phyloP scores from a whole-genome alignment of 2,797 vertebrate species.

The Oryzias dopingdopingensis region DNA sequence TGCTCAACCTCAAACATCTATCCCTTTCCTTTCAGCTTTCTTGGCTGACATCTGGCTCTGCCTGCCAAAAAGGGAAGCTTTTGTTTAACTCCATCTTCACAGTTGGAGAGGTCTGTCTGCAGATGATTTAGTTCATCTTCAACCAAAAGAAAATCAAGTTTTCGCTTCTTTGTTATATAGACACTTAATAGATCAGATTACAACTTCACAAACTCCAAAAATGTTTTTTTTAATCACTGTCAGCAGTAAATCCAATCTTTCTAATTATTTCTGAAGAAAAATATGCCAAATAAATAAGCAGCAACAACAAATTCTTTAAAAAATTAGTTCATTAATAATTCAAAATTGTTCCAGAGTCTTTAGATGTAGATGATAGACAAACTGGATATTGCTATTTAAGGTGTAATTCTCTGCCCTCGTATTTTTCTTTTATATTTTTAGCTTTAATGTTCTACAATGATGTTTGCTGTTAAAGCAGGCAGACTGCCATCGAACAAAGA shows the following conservation, averaged over 20 bases:
- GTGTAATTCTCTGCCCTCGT: too few relatives aligned
- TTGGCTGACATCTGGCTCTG: slow-evolving; percentile 13
- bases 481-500: too few relatives aligned
- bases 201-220: slow-evolving; percentile 17
- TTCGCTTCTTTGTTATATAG: neutral
- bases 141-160: slow-evolving; percentile 3
- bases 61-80: slow-evolving; percentile 33
- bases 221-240: too few relatives aligned
- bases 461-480: too few relatives aligned
- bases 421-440: too few relatives aligned
- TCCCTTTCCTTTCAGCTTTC: slow-evolving; percentile 37
- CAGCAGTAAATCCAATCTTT: neutral
- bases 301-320: too few relatives aligned
- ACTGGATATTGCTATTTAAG: too few relatives aligned
- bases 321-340: slow-evolving; percentile 10
- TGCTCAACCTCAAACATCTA: slow-evolving; percentile 33
- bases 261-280: neutral
- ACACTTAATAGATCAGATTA: slow-evolving; percentile 1
- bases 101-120: neutral
- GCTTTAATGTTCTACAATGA: too few relatives aligned
- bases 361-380: too few relatives aligned
- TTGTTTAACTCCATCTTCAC: slow-evolving; percentile 20
- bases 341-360: slow-evolving; percentile 9
- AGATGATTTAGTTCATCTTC: neutral
- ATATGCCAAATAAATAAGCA: neutral